phyloP scores from a whole-genome alignment of 1,140 invertebrate genomes.

The Papilio xuthus region DNA sequence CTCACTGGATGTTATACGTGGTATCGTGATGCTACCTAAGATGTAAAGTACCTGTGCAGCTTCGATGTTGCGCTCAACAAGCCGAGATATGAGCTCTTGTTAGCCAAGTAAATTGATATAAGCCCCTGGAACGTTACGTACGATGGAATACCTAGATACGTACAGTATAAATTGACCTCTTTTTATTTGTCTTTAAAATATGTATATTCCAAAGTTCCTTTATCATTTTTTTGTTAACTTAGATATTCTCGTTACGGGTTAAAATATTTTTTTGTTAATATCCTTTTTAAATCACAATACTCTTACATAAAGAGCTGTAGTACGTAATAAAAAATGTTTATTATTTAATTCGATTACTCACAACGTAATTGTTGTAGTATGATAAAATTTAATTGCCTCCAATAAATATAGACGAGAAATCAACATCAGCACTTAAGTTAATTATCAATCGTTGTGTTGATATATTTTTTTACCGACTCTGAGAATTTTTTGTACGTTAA shows the following conservation, averaged over 20 bases:
- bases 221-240: background rate
- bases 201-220: background rate
- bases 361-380: background rate
- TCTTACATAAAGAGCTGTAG: background rate
- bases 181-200: background rate
- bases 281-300: background rate
- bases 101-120: background rate
- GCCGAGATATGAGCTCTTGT: background rate
- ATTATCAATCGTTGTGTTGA: background rate
- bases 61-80: background rate
- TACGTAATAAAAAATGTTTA: background rate
- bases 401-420: background rate
- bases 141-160: background rate
- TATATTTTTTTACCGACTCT: background rate
- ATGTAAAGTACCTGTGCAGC: background rate
- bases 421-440: background rate
- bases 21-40: background rate
- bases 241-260: slow-evolving; percentile 9
- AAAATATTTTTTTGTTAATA: background rate
- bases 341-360: background rate
- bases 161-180: background rate
- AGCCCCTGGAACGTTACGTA: background rate
- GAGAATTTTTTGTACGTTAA: background rate
- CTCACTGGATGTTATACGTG: background rate
- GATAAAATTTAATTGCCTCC: background rate